Conservation (phyloP, 1,140 invertebrate species). For the Drosophila sturtevanti region DNA sequence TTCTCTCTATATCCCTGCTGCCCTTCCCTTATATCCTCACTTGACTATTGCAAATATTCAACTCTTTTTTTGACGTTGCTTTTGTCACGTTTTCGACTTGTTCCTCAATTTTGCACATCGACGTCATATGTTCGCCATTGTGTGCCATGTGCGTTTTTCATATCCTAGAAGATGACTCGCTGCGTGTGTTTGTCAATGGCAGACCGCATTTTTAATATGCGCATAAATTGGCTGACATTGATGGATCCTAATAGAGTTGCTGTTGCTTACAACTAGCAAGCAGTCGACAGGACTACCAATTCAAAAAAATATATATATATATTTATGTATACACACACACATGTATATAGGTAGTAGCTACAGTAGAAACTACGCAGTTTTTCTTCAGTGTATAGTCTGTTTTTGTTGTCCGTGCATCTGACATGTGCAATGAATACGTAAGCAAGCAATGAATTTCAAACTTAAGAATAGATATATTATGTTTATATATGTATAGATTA, state of each 20-base stretch:
- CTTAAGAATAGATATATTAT: slow-evolving; percentile 1
- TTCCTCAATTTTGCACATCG: slow-evolving; percentile 67
- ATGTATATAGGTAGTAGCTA: neutral
- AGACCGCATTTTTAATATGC: slow-evolving; percentile 80
- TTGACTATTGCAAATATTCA: neutral
- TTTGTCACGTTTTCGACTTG: slow-evolving; percentile 70
- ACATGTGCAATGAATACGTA: slow-evolving; percentile 63
- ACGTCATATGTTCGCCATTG: slow-evolving; percentile 57
- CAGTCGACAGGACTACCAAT: neutral
- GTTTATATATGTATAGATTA: neutral
- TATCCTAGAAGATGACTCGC: slow-evolving; percentile 5
- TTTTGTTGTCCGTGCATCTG: slow-evolving; percentile 50
- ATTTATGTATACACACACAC: neutral
- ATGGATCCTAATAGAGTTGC: slow-evolving; percentile 78
- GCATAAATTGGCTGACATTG: slow-evolving; percentile 80
- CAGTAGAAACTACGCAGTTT: neutral
- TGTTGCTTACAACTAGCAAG: slow-evolving; percentile 19
- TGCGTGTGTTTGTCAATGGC: slow-evolving; percentile 68
- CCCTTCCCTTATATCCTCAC: neutral
- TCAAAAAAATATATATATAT: neutral
- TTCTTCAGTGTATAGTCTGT: neutral
- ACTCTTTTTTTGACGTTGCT: slow-evolving; percentile 35
- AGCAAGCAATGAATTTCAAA: slow-evolving; percentile 46
- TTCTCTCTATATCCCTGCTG: neutral
- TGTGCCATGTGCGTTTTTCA: slow-evolving; percentile 40